Percentiles rank a stretch among this genome's conserved stretches.
Evolutionary conservation across 2,113 vertebrate genomes (phyloP).

Genomic region (Dipodomys stephensi): DNA sequence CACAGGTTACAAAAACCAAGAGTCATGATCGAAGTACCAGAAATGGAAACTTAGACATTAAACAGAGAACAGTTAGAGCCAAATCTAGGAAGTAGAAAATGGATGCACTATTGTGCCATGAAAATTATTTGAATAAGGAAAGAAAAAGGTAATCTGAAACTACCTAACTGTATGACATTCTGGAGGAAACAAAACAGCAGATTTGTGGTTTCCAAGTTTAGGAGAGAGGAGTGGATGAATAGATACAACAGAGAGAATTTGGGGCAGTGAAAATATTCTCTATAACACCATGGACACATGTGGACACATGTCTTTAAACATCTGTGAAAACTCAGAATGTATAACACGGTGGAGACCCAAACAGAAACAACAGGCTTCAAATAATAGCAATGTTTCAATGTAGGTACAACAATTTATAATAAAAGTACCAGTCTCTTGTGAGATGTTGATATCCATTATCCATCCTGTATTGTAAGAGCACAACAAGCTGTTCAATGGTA

Average conservation of each 20-base stretch:
- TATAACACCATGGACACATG: neutral
- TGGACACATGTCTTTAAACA: neutral
- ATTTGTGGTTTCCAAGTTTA: neutral
- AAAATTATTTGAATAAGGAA: neutral
- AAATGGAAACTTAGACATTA: neutral
- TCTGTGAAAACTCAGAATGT: slow-evolving; percentile 17
- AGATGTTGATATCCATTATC: neutral
- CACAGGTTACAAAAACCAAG: neutral
- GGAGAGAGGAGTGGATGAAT: neutral
- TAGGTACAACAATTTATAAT: neutral
- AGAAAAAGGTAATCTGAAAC: neutral
- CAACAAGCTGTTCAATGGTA: neutral
- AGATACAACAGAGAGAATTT: neutral
- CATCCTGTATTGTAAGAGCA: too few species aligned
- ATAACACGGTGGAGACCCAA: neutral
- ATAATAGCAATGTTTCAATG: neutral
- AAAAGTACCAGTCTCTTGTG: neutral
- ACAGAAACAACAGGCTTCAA: neutral
- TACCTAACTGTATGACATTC: neutral
- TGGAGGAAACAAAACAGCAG: neutral
- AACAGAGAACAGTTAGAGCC: neutral
- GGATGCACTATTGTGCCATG: neutral
- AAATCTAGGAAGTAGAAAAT: neutral
- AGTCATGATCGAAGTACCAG: neutral
- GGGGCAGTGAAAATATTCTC: neutral